Evolutionary conservation across 1,140 invertebrate genomes (phyloP), one percentile per base, ranked within the genome.

Genomic region (Drosophila micromelanica): DNA sequence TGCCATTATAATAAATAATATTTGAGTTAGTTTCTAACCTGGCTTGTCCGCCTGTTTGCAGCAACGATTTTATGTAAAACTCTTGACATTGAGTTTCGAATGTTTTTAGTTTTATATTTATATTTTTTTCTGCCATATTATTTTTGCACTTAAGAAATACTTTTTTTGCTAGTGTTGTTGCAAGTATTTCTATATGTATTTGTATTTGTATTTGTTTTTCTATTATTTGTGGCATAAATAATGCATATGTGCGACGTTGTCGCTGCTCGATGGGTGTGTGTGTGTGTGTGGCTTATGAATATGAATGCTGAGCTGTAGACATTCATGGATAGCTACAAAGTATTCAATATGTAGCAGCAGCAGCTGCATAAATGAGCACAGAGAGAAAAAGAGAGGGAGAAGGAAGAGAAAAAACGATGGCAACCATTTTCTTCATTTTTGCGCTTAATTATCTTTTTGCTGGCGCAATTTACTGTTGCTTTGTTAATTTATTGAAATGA

Each of bases 401-500:
- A n/a, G n/a, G n/a, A n/a, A n/a, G n/a, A n/a, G n/a, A n/a, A n/a
- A n/a, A 62, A 67, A 51, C 49, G 32, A n/a, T 59, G 38, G 65
- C 57, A 70, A 63, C 17, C 37, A 72, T 48, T 67, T 54, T 64
- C 49, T 59, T 73, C 43, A 59, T 74, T 51, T 65, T 62, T 56
- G 61, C 65, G 61, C 42, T 73, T 75, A 67, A 72, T 80, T 76
- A 78, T 82, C 71, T 57, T 78, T 78, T 82, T 70, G 55, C 61
- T 62, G 40, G 59, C 79, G 70, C 74, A 82, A 75, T 80, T 86
- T 78, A 75, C 62, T 69, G 64, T 86, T 85, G 59, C 76, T 79
- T 72, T 78, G 84, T 80, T 89, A 89, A 89, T 89, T 89, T 84
- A 89, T 89, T 89, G 71, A 90, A 90, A 90, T 81, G 73, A 85